Conservation (phyloP, 1,140 invertebrate genomes). For the Wiebesia pumilae region DNA sequence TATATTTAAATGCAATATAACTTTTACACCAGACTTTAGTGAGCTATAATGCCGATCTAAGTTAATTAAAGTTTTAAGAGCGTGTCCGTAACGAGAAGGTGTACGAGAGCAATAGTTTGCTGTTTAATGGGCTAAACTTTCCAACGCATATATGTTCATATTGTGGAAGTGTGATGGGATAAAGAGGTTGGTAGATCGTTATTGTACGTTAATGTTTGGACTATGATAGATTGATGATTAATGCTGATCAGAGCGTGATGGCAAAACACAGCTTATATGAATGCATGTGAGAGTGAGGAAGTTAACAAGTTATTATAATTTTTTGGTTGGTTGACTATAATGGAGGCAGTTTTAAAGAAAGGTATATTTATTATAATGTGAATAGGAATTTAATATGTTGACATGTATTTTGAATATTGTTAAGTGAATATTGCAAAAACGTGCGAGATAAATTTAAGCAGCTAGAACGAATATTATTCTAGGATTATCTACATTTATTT, state of each 20-base stretch:
- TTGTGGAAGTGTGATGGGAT: neutral
- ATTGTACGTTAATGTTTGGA: neutral
- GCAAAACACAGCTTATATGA: neutral
- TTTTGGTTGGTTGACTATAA: neutral
- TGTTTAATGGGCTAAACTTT: constrained; percentile 21
- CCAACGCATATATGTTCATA: neutral
- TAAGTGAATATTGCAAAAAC: neutral
- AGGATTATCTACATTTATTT: too few species aligned
- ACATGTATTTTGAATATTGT: neutral
- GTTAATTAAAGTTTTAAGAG: constrained; percentile 40
- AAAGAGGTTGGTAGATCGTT: neutral
- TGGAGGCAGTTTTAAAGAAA: neutral
- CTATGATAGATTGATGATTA: constrained; percentile 46
- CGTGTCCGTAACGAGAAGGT: neutral
- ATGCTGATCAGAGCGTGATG: neutral
- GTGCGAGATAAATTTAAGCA: too few species aligned
- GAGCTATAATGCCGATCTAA: neutral
- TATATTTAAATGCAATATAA: neutral
- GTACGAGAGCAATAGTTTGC: neutral
- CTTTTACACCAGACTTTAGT: neutral
- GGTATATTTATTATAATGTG: neutral
- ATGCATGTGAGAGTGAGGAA: neutral
- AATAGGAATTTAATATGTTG: neutral
- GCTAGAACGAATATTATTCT: neutral
- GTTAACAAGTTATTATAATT: too few species aligned